Base-by-base conservation (phyloP, 2,797 vertebrate species). In the Micropoecilia bifurca region DNA sequence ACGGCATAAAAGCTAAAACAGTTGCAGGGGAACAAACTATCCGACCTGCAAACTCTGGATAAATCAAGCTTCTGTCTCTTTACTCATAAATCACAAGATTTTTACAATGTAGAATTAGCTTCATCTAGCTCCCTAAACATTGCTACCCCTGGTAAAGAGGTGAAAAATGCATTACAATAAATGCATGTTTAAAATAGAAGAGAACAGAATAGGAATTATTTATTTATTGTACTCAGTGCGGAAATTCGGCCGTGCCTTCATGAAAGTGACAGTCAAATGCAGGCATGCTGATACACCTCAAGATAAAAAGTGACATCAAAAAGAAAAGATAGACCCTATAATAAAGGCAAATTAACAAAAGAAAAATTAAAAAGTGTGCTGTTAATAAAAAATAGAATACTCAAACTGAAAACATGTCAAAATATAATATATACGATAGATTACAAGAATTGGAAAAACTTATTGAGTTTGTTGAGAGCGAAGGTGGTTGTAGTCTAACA, bases 1-100 rank as follows among this genome's bases (percentile, higher is more conserved):
- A 87, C 80, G 81, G 78, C 73, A 86, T 77, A 74, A 83, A 86
- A 90, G 75, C 71, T 86, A 79, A 74, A 83, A 84, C 48, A 86
- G 71, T 77, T 84, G 74, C 61, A 83, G 55, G 66, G 80, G 71
- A 76, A 83, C 76, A 81, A 85, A 85, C 77, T 14, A 55, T 46
- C 71, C 77, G 53, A 79, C 48, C 83, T 73, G 73, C 74, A 88
- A 81, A 89, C 77, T 87, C 57, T 16, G 75, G 53, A 85, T 80
- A 75, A 82, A 85, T n/a, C 50, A 1, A 83, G 77, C 46, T 75
- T 76, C 76, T 78, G 78, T 75, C 36, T 73, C 68, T 76, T 73
- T 14, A 39, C 72, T 53, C 46, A 50, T 14, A 76, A 50, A 22
- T 53, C 47, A 50, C 30, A 2, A 66, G 43, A 50, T 13, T 48